A percentile compares a stretch with the other conserved stretches of the same genome.
phyloP scores from a whole-genome alignment of 1,140 invertebrate genomes.

The Bombus superbus region DNA sequence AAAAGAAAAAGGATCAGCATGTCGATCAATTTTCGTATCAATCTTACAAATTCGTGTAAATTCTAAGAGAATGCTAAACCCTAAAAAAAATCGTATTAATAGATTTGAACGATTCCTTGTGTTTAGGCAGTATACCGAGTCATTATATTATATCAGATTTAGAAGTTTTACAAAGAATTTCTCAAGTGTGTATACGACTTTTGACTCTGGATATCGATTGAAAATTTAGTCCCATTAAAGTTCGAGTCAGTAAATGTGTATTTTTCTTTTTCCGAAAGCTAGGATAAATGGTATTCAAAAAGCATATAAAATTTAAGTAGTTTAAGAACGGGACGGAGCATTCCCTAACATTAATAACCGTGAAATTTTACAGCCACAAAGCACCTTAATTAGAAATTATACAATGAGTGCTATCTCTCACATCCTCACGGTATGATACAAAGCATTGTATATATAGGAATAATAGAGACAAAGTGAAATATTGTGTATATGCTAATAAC shows the following conservation, averaged over 20 bases:
- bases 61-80: slow-evolving; percentile 5
- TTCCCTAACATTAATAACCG: slow-evolving; percentile 56
- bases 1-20: not conserved
- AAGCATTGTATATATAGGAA: not conserved
- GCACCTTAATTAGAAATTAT: slow-evolving; percentile 50
- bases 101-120: not conserved
- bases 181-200: not conserved
- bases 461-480: not conserved
- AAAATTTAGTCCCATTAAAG: slow-evolving; percentile 35
- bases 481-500: not conserved
- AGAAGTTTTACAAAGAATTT: slow-evolving; percentile 1
- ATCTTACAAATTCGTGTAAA: slow-evolving; percentile 10
- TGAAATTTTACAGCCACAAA: slow-evolving; percentile 45
- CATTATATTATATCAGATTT: not conserved
- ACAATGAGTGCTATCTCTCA: slow-evolving; percentile 22
- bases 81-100: slow-evolving; percentile 8
- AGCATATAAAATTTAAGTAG: slow-evolving; percentile 64
- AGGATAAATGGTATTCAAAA: slow-evolving; percentile 51
- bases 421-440: slow-evolving; percentile 17
- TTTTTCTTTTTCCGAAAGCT: slow-evolving; percentile 45
- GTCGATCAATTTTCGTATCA: not conserved
- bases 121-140: slow-evolving; percentile 11
- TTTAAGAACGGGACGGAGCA: slow-evolving; percentile 69
- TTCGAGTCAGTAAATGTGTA: slow-evolving; percentile 3
- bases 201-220: slow-evolving; percentile 27